A percentile compares a stretch with the other conserved stretches of the same genome.
Conservation (phyloP, 2,113 vertebrate genomes). For the Gadus macrocephalus region DNA sequence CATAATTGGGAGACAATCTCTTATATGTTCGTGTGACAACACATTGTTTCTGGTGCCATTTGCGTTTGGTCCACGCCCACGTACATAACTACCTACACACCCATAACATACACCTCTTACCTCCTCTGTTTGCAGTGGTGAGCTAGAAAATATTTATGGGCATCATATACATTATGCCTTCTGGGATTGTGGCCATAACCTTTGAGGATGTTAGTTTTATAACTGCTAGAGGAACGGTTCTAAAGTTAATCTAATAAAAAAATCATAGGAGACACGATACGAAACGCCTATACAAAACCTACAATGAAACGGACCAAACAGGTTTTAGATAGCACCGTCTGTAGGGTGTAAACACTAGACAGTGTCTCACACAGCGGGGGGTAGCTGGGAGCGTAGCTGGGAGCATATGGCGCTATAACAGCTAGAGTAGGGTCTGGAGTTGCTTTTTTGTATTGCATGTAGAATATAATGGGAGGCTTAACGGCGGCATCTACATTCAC, state of each 20-base stretch:
- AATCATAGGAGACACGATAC: not conserved
- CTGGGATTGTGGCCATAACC: constrained; percentile 22
- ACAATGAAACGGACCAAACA: constrained; percentile 58
- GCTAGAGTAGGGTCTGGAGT: constrained; percentile 4
- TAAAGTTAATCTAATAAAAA: too few relatives aligned
- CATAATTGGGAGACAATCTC: constrained; percentile 47
- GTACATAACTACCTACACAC: constrained; percentile 24
- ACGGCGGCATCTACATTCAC: constrained; percentile 33
- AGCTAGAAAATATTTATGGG: constrained; percentile 38
- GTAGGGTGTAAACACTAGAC: not conserved
- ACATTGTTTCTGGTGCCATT: constrained; percentile 57
- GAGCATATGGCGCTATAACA: constrained; percentile 11
- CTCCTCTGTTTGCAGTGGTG: constrained; percentile 34
- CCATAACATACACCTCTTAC: constrained; percentile 22
- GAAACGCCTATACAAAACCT: constrained; percentile 28
- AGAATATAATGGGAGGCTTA: constrained; percentile 24
- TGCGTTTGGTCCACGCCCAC: constrained; percentile 9
- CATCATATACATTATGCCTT: constrained; percentile 10
- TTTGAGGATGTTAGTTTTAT: not conserved
- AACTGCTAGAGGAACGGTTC: not conserved
- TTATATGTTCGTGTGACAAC: constrained; percentile 31
- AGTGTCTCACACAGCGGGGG: constrained; percentile 6
- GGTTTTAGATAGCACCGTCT: constrained; percentile 31
- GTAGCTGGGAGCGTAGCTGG: constrained; percentile 11
- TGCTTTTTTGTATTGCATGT: constrained; percentile 31